Evolutionary conservation across 1,140 invertebrate genomes (phyloP).

Genomic region (Mesaphorura yosii): DNA sequence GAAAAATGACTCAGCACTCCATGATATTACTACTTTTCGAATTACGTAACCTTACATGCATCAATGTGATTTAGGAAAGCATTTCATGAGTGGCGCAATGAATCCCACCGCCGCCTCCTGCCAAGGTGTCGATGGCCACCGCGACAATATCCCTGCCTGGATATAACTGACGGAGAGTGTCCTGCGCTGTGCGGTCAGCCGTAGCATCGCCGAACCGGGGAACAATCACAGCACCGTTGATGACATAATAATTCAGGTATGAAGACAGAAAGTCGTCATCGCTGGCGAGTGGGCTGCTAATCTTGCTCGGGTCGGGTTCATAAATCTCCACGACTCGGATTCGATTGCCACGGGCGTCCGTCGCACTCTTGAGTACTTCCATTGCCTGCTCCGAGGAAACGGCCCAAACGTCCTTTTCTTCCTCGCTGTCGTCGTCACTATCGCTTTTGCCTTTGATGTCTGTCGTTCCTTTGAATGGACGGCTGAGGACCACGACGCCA

Average conservation of each 20-base stretch:
- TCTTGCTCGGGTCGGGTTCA: slow-evolving; percentile 11
- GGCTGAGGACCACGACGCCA: slow-evolving; percentile 4
- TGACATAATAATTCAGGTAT: slow-evolving; percentile 12
- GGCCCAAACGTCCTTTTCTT: slow-evolving; percentile 14
- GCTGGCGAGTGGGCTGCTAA: neutral
- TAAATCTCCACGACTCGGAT: slow-evolving; percentile 4
- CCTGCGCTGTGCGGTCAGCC: slow-evolving; percentile 1
- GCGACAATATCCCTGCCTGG: slow-evolving; percentile 1
- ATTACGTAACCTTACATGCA: too few relatives aligned
- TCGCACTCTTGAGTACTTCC: neutral
- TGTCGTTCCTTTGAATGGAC: too few relatives aligned
- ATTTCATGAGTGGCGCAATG: slow-evolving; percentile 16
- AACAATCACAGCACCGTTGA: slow-evolving; percentile 3
- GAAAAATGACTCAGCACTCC: too few relatives aligned
- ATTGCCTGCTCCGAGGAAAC: slow-evolving; percentile 6
- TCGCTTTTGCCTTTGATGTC: too few relatives aligned
- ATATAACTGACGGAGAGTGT: neutral
- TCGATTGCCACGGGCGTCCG: slow-evolving; percentile 3
- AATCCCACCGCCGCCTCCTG: slow-evolving; percentile 12
- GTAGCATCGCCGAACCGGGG: slow-evolving; percentile 3
- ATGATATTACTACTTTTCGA: too few relatives aligned
- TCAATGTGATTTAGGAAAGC: too few relatives aligned
- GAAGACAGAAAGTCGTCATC: slow-evolving; percentile 12
- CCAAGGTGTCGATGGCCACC: neutral
- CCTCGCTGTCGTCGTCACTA: neutral